Conservation (phyloP, 2,113 vertebrate species). For the Ailurus styani region DNA sequence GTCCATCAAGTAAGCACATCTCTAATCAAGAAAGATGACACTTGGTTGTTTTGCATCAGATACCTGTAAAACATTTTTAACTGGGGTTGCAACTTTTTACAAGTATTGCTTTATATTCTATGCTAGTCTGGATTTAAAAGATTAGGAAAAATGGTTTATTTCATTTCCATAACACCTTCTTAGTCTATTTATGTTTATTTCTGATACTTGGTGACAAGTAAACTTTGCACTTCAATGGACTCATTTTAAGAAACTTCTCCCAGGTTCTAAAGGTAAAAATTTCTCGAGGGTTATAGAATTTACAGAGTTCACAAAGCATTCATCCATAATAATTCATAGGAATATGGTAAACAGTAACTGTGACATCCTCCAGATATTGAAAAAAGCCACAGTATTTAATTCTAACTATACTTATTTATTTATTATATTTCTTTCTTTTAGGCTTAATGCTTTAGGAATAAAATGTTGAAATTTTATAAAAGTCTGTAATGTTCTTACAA, state of each 20-base stretch:
- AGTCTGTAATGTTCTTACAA: neutral
- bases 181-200: slow-evolving; percentile 9
- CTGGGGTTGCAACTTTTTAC: neutral
- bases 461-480: neutral
- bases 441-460: neutral
- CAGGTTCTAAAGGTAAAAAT: neutral
- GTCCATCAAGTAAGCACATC: neutral
- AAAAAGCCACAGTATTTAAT: neutral
- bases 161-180: slow-evolving; percentile 5
- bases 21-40: neutral
- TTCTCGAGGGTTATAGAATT: neutral
- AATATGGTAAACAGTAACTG: neutral
- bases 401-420: neutral
- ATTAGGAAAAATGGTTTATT: neutral
- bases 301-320: neutral
- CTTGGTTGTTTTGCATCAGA: neutral
- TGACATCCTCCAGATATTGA: neutral
- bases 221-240: neutral
- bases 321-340: neutral
- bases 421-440: neutral
- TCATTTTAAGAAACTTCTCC: neutral
- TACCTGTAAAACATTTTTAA: neutral
- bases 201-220: neutral
- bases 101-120: slow-evolving; percentile 10
- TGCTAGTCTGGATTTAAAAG: neutral